Evolutionary conservation across 2,797 vertebrate genomes (phyloP).

Genomic region (Hypotaenidia philippensis): DNA sequence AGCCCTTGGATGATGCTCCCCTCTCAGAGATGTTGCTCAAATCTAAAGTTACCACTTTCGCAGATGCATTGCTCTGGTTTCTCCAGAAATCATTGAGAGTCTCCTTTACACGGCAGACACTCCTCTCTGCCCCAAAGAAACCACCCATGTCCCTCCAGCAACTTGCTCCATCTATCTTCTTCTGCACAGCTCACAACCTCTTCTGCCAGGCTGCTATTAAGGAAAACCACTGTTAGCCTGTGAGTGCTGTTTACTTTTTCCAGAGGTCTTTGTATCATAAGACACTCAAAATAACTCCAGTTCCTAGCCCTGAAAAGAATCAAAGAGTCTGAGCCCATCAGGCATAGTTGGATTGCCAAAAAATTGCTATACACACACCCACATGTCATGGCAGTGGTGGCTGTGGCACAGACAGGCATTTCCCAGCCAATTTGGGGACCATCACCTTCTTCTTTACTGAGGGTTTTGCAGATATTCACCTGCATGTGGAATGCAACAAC

Average conservation of each 20-base stretch:
- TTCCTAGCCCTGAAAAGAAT: neutral
- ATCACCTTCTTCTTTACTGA: rapidly evolving
- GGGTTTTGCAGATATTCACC: neutral
- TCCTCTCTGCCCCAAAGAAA: neutral
- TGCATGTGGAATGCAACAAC: neutral
- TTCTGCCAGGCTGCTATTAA: neutral
- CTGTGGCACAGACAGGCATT: neutral
- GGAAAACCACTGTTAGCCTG: neutral
- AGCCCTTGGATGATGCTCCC: neutral
- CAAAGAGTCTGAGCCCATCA: rapidly evolving
- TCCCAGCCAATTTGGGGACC: neutral
- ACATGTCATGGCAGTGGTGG: rapidly evolving
- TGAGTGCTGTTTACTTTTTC: neutral
- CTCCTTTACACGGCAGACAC: neutral
- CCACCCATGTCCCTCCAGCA: neutral
- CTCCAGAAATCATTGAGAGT: neutral
- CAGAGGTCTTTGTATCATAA: neutral
- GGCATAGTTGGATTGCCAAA: neutral
- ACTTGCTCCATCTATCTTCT: neutral
- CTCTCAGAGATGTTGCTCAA: neutral
- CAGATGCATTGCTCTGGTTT: neutral
- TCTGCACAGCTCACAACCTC: neutral
- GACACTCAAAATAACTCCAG: neutral
- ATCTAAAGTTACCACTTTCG: neutral
- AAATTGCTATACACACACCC: rapidly evolving